Evolutionary conservation across 2,797 vertebrate genomes (phyloP).

Genomic region (Cynodonichthys magdalenae): DNA sequence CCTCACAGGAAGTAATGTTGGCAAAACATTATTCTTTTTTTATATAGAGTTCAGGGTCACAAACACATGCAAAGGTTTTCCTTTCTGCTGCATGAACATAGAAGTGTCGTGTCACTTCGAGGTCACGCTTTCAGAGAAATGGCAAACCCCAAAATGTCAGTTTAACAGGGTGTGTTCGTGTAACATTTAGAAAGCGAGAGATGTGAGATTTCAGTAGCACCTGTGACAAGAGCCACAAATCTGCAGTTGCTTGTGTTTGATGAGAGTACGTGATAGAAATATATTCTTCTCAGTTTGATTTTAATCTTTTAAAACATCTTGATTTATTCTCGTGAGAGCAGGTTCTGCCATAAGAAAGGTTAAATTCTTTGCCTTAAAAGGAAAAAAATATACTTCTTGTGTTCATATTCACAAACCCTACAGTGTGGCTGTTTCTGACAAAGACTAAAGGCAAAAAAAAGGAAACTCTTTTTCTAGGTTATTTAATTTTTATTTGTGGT

Average conservation of each 20-base stretch:
- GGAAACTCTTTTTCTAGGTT: too few relatives aligned
- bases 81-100: background rate
- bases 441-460: too few relatives aligned
- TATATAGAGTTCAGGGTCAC: background rate
- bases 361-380: background rate
- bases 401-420: too few relatives aligned
- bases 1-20: background rate
- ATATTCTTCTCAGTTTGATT: background rate
- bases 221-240: conserved; percentile 23
- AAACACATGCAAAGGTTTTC: background rate
- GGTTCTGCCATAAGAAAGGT: background rate
- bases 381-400: background rate
- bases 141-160: conserved; percentile 72
- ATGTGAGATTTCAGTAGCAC: background rate
- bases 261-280: conserved; percentile 12
- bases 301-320: background rate
- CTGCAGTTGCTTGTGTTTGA: background rate
- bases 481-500: too few relatives aligned
- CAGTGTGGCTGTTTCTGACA: too few relatives aligned
- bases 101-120: conserved; percentile 24
- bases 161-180: conserved; percentile 55
- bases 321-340: conserved; percentile 1
- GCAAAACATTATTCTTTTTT: too few relatives aligned
- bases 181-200: background rate
- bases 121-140: conserved; percentile 21